phyloP scores from a whole-genome alignment of 1,140 invertebrate genomes.

The Ladona fulva region DNA sequence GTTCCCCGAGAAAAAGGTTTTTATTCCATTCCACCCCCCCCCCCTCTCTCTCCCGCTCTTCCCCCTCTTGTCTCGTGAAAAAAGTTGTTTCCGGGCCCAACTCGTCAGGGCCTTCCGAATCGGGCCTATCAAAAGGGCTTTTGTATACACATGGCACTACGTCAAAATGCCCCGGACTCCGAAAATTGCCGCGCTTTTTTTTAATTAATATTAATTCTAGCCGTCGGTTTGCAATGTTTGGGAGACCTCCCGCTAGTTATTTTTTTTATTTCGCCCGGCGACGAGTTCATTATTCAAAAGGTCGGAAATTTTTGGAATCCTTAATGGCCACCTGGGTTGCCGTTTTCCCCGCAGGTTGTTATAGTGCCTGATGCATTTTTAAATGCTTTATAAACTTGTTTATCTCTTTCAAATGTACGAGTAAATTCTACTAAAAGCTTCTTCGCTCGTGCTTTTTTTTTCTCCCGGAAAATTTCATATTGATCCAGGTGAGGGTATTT shows the following conservation, averaged over 20 bases:
- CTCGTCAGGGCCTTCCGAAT: no score
- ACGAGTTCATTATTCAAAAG: not conserved
- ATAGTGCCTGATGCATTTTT: slow-evolving; percentile 2
- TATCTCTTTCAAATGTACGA: slow-evolving; percentile 2
- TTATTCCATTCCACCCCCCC: not conserved
- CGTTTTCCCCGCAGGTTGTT: not conserved
- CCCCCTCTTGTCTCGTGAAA: not conserved
- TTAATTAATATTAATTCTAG: not conserved
- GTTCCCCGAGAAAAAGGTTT: not conserved
- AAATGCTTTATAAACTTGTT: not conserved
- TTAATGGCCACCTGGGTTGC: not conserved
- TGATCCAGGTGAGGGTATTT: not conserved
- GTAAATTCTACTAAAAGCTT: slow-evolving; percentile 7
- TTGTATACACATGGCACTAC: no score
- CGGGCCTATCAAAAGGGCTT: no score
- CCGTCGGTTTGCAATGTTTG: not conserved
- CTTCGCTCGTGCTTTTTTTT: not conserved
- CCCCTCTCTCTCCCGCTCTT: not conserved
- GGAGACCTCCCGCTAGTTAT: not conserved
- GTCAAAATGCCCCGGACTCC: no score
- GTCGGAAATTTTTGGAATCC: not conserved
- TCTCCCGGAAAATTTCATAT: not conserved
- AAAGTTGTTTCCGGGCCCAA: no score
- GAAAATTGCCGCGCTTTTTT: not conserved
- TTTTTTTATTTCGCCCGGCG: not conserved